phyloP scores from a whole-genome alignment of 2,888 invertebrate species.

The Iselma pallidipennis region DNA sequence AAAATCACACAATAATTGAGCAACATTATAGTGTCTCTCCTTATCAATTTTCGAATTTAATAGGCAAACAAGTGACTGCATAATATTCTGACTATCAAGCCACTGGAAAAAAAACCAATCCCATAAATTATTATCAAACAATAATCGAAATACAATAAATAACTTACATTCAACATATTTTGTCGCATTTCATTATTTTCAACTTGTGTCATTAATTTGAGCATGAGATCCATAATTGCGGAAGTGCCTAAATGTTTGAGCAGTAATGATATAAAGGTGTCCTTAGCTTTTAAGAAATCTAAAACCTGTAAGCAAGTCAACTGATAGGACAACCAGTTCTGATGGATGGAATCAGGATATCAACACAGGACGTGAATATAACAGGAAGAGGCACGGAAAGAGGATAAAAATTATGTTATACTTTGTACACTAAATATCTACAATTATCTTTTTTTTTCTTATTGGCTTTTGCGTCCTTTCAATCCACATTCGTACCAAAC shows the following conservation, averaged over 20 bases:
- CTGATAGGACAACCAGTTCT: slow-evolving; percentile 93
- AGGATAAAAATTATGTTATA: slow-evolving; percentile 37
- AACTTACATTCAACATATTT: slow-evolving; percentile 69
- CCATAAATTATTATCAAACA: background rate
- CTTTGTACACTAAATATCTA: slow-evolving; percentile 27
- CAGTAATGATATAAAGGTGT: slow-evolving; percentile 84
- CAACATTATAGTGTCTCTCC: slow-evolving; percentile 83
- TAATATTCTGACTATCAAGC: slow-evolving; percentile 85
- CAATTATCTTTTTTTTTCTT: background rate
- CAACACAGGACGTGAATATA: slow-evolving; percentile 28
- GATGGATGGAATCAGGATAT: slow-evolving; percentile 38
- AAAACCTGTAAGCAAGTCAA: slow-evolving; percentile 89
- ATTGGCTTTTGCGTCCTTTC: too few relatives aligned
- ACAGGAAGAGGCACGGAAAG: slow-evolving; percentile 32
- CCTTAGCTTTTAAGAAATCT: slow-evolving; percentile 86
- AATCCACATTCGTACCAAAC: too few relatives aligned
- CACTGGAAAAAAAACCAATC: slow-evolving; percentile 66
- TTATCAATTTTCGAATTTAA: slow-evolving; percentile 69
- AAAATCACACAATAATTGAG: slow-evolving; percentile 87
- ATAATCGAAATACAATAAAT: slow-evolving; percentile 2
- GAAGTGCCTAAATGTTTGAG: slow-evolving; percentile 91
- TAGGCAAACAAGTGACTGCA: slow-evolving; percentile 75
- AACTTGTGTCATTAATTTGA: slow-evolving; percentile 82
- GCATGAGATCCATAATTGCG: slow-evolving; percentile 90
- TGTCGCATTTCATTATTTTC: slow-evolving; percentile 74